These are phyloP conservation scores for Girardinichthys multiradiatus DNA, from an alignment of 2,113 vertebrate species.

Conservation along the genomic window DNA sequence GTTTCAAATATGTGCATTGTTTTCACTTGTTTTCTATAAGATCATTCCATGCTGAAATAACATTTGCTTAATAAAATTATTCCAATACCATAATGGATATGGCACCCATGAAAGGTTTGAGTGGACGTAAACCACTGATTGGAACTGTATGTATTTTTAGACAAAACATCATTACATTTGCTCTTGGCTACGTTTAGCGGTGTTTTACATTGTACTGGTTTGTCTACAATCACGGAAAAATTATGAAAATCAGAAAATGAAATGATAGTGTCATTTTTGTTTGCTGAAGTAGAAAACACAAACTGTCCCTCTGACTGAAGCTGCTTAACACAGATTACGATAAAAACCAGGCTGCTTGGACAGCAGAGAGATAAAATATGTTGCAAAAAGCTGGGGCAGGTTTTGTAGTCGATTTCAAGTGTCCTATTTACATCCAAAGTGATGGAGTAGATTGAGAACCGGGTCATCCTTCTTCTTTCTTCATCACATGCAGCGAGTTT, in stretches of 20 bases:
- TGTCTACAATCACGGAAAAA: background rate
- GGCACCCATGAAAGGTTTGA: too few relatives aligned
- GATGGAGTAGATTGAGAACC: conserved; percentile 30
- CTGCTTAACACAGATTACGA: conserved; percentile 47
- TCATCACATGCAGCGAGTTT: conserved; percentile 12
- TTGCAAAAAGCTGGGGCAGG: conserved; percentile 40
- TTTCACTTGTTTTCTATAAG: background rate
- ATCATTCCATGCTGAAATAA: background rate
- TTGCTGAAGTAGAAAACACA: conserved; percentile 30
- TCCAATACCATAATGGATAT: too few relatives aligned
- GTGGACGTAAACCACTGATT: background rate
- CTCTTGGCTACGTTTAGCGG: too few relatives aligned
- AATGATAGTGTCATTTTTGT: conserved; percentile 23
- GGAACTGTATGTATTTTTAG: background rate
- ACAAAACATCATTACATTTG: background rate
- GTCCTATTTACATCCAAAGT: conserved; percentile 45
- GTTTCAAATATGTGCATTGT: background rate
- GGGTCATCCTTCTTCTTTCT: conserved; percentile 18
- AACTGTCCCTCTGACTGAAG: conserved; percentile 44
- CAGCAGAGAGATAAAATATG: conserved; percentile 46
- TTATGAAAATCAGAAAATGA: background rate
- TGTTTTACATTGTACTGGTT: background rate
- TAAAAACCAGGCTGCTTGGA: conserved; percentile 39
- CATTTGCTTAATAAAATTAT: background rate
- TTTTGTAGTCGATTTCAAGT: conserved; percentile 22